Evolutionary conservation across 2,113 vertebrate genomes (phyloP).

Genomic region (Raphicerus campestris): DNA sequence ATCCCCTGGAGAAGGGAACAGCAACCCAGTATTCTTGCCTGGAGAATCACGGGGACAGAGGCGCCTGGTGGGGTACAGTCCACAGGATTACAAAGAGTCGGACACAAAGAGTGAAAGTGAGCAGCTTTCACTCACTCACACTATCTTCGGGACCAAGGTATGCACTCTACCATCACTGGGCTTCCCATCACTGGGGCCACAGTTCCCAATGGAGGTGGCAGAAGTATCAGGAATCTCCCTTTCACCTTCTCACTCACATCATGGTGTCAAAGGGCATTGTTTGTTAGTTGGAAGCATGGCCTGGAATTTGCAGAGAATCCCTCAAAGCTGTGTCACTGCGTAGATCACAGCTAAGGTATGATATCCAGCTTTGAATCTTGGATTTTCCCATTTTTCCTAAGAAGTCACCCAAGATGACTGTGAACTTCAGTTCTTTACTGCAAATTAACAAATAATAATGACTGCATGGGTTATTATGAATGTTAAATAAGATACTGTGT

Average conservation of each 20-base stretch:
- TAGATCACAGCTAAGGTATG: neutral
- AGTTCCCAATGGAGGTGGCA: neutral
- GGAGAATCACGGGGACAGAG: neutral
- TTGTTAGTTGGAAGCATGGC: neutral
- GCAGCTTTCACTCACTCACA: neutral
- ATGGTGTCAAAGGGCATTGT: neutral
- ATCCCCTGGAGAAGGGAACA: neutral
- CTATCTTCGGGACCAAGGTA: neutral
- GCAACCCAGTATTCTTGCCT: neutral
- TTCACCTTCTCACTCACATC: neutral
- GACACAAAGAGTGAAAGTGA: neutral
- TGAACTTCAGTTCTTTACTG: neutral
- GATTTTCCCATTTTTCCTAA: neutral
- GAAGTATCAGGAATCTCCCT: neutral
- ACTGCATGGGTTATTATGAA: neutral
- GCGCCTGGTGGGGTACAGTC: neutral
- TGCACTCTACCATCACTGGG: neutral
- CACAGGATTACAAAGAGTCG: rapidly evolving
- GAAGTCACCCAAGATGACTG: neutral
- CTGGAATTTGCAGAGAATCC: neutral
- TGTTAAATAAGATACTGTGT: neutral
- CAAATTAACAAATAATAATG: neutral
- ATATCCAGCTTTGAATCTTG: neutral
- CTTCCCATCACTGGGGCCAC: neutral
- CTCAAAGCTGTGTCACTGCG: neutral